Evolutionary conservation across 2,888 invertebrate genomes (phyloP).

Genomic region (Yponomeuta evonymella): DNA sequence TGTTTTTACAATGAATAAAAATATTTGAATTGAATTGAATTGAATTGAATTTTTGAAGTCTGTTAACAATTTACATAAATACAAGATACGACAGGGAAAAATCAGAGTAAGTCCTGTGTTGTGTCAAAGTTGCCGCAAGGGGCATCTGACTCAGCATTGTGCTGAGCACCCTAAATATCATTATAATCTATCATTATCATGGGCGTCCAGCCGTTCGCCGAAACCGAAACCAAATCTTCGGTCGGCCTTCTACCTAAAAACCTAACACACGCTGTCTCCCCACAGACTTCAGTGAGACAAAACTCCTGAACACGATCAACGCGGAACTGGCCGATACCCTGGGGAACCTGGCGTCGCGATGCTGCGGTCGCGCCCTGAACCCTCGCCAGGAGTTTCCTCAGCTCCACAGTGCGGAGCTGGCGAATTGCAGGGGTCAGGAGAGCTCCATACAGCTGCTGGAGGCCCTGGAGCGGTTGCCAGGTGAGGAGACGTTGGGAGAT

Average conservation of each 20-base stretch:
- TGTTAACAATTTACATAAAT: too few relatives aligned
- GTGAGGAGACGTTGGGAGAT: constrained; percentile 39
- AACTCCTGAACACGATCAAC: constrained; percentile 86
- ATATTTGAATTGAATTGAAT: too few relatives aligned
- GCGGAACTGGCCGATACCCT: constrained; percentile 93
- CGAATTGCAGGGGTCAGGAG: constrained; percentile 49
- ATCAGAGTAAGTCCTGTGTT: too few relatives aligned
- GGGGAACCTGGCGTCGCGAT: constrained; percentile 92
- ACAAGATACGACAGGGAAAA: too few relatives aligned
- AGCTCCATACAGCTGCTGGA: constrained; percentile 73
- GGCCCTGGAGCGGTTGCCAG: constrained; percentile 73
- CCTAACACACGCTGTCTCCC: constrained; percentile 27
- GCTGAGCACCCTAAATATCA: too few relatives aligned
- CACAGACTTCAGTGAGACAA: constrained; percentile 88
- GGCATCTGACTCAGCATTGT: too few relatives aligned
- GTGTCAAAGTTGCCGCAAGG: too few relatives aligned
- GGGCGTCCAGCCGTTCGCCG: too few relatives aligned
- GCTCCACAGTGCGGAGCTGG: constrained; percentile 56
- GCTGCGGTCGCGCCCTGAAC: constrained; percentile 86
- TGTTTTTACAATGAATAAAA: too few relatives aligned
- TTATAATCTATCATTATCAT: too few relatives aligned
- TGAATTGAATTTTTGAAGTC: too few relatives aligned
- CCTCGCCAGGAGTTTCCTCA: constrained; percentile 83
- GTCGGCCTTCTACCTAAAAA: background rate
- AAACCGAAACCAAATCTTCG: too few relatives aligned